Conservation (phyloP, 1,140 invertebrate genomes). For the Palaemon carinicauda region DNA sequence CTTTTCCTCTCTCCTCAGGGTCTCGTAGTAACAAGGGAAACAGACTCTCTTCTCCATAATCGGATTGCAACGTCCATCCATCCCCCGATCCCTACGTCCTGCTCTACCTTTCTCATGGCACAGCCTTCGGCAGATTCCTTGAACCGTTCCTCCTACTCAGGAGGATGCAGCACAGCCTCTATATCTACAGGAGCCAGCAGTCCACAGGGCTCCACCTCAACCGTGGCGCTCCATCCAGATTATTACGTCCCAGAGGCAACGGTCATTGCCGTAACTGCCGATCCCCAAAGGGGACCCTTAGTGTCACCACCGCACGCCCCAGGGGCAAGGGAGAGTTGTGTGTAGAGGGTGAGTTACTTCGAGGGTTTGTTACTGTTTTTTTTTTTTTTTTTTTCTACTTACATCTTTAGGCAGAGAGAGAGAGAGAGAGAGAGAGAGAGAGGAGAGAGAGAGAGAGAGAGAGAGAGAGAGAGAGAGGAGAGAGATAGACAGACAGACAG, state of each 20-base stretch:
- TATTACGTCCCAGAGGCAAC: not conserved
- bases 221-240: slow-evolving; percentile 7
- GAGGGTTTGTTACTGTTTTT: too few relatives aligned
- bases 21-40: not conserved
- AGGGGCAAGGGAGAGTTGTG: not conserved
- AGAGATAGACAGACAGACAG: too few relatives aligned
- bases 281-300: not conserved
- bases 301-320: not conserved
- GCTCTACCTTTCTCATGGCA: not conserved
- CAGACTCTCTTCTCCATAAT: not conserved
- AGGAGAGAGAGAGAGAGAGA: not conserved
- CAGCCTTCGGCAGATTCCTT: not conserved
- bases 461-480: too few relatives aligned
- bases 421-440: too few relatives aligned
- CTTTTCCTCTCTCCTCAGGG: not conserved
- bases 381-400: too few relatives aligned
- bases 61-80: not conserved
- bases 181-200: not conserved
- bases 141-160: not conserved
- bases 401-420: too few relatives aligned
- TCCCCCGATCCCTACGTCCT: not conserved
- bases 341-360: not conserved
- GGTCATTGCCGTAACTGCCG: not conserved
- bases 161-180: not conserved
- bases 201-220: not conserved